phyloP scores from a whole-genome alignment of 2,888 invertebrate genomes.

The Sinopyrophorus schimmeli region DNA sequence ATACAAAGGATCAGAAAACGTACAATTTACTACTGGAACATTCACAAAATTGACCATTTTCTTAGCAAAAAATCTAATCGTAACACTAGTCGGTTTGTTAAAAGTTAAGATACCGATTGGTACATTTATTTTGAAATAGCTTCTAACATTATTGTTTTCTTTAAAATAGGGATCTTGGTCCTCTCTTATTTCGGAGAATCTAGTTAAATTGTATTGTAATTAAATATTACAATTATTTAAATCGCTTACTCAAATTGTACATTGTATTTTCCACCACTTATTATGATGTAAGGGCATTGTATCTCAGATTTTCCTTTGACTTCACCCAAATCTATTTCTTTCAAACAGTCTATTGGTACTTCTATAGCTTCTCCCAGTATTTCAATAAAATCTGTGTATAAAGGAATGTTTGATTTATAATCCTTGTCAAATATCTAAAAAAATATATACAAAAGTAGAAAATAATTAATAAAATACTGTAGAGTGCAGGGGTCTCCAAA shows the following conservation, averaged over 20 bases:
- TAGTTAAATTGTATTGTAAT: slow-evolving; percentile 14
- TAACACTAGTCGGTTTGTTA: slow-evolving; percentile 35
- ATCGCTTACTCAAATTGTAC: slow-evolving; percentile 52
- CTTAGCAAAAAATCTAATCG: slow-evolving; percentile 40
- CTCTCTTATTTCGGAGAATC: slow-evolving; percentile 35
- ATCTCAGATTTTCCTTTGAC: slow-evolving; percentile 61
- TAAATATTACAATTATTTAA: neutral
- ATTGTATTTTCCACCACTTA: slow-evolving; percentile 63
- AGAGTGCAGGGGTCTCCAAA: no score
- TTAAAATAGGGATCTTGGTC: slow-evolving; percentile 22
- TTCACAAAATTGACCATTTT: slow-evolving; percentile 41
- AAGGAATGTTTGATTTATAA: slow-evolving; percentile 50
- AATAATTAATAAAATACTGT: no score
- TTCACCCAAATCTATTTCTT: slow-evolving; percentile 59
- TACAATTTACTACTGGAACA: slow-evolving; percentile 44
- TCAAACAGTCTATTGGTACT: slow-evolving; percentile 57
- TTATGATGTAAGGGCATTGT: slow-evolving; percentile 56
- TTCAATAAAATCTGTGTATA: slow-evolving; percentile 31
- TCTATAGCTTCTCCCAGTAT: slow-evolving; percentile 65
- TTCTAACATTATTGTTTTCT: slow-evolving; percentile 25
- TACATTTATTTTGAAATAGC: slow-evolving; percentile 29
- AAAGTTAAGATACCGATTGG: slow-evolving; percentile 25
- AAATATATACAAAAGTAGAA: no score
- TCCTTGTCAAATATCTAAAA: slow-evolving; percentile 56
- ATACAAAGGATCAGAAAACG: slow-evolving; percentile 43